Conservation (phyloP, 2,888 invertebrate genomes). For the Venusia cambrica region DNA sequence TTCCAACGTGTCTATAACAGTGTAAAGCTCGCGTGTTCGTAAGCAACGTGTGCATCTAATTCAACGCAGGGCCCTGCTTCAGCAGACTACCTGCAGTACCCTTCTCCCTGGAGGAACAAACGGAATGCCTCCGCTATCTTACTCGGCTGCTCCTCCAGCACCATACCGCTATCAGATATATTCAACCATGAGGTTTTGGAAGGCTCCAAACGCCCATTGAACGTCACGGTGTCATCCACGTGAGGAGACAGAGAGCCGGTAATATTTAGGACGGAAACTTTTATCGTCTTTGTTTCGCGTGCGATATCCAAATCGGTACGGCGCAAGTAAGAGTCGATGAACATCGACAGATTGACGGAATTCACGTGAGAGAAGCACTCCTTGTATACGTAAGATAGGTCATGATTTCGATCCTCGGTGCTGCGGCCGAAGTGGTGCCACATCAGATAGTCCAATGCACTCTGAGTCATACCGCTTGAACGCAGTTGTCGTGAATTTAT, state of each 20-base stretch:
- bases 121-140: conserved; percentile 98
- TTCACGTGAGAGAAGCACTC: conserved; percentile 97
- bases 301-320: conserved; percentile 94
- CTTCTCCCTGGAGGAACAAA: conserved; percentile 98
- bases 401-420: conserved; percentile 95
- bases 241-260: conserved; percentile 97
- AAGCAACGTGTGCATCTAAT: conserved; percentile 74
- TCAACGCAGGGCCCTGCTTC: conserved; percentile 51
- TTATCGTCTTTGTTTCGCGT: conserved; percentile 82
- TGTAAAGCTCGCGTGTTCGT: conserved; percentile 74
- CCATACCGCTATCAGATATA: conserved; percentile 99
- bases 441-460: conserved; percentile 97
- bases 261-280: conserved; percentile 95
- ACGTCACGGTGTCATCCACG: conserved; percentile 97
- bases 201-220: conserved; percentile 97
- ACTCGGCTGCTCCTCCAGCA: conserved; percentile 97
- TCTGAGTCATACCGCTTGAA: conserved; percentile 95
- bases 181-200: conserved; percentile 99
- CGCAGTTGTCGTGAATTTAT: conserved; percentile 93
- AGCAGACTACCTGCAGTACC: conserved; percentile 89
- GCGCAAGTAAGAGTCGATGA: conserved; percentile 96
- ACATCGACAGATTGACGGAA: conserved; percentile 95
- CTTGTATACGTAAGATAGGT: conserved; percentile 95
- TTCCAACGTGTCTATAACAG: conserved; percentile 70
- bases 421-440: conserved; percentile 99